Base-by-base conservation (phyloP, 1,140 invertebrate genomes). In the Tenebrio molitor region DNA sequence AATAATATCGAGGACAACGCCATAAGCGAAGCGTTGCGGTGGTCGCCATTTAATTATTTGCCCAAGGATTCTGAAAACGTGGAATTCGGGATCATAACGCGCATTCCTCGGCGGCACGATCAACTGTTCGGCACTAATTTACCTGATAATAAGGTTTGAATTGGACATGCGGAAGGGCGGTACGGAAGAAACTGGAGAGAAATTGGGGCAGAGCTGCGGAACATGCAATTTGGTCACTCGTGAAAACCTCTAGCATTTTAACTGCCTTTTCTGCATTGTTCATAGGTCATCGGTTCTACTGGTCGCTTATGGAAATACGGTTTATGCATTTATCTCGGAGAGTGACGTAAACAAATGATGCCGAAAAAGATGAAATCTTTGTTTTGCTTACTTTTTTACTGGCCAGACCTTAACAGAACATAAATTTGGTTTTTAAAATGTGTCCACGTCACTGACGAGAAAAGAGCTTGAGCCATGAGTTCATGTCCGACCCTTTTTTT, bases 31-130 rank as follows among this genome's bases (percentile, higher is more conserved):
- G n/a, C 36, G 36, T 39, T 12, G 12, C 36, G 36, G 36, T n/a
- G 36, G 36, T 39, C 36, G 29, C 10, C 36, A 16, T 46, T 46
- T 46, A 46, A 46, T 46, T 46, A 46, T 46, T 46, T 17, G 14
- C 42, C 12, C 1, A 7, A 19, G 36, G 42, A 46, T 46, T 3
- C 42, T 17, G 4, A 10, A 46, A 15, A 46, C 42, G 42, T 6
- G 12, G 14, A 46, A 46, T 46, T 46, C 42, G 42, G 15, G 42
- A 10, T 46, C 42, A 46, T 17, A 46, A 46, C 1, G 5, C 42
- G 16, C 42, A 46, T 46, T 46, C 42, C 42, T 17, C 42, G 16
- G 2, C 36, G n/a, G 36, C 36, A 41, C 36, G 36, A 41, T 41
- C 36, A 41, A 41, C 6, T 41, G n/a, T 12, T 41, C n/a, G 12